Evolutionary conservation across 2,888 invertebrate species (phyloP).

Genomic region (Synergus gifuensis): DNA sequence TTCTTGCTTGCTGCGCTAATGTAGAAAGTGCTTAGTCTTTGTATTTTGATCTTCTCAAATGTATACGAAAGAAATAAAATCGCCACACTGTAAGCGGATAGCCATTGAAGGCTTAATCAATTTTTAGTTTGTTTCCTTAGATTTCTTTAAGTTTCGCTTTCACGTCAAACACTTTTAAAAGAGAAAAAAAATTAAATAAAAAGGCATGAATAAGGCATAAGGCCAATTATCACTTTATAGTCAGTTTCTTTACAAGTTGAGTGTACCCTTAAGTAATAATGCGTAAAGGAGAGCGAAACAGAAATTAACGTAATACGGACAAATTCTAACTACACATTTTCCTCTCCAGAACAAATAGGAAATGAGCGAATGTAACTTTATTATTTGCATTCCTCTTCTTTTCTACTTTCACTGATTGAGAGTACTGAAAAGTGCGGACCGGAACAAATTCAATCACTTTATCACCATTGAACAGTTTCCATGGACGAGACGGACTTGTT

Average conservation of each 20-base stretch:
- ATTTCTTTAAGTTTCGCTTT: neutral
- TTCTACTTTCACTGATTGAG: neutral
- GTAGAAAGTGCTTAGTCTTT: neutral
- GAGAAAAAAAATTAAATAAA: neutral
- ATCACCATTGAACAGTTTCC: neutral
- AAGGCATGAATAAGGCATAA: too few species aligned
- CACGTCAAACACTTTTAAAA: neutral
- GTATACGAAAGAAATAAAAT: slow-evolving; percentile 6
- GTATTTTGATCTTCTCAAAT: slow-evolving; percentile 1
- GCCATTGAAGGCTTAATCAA: neutral
- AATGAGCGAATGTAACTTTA: neutral
- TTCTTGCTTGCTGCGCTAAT: neutral
- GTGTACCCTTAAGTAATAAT: neutral
- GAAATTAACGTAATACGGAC: neutral
- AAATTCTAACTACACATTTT: neutral
- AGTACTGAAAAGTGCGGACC: neutral
- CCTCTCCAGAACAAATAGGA: neutral
- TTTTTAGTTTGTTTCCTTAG: neutral
- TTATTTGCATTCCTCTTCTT: neutral
- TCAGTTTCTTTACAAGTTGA: neutral
- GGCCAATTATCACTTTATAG: neutral
- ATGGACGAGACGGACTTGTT: neutral
- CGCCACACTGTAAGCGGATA: neutral
- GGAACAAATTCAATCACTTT: neutral
- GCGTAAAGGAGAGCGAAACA: neutral